A percentile compares a stretch with the other conserved stretches of the same genome.
Conservation (phyloP, 1,140 invertebrate genomes). For the Drosophila persimilis region DNA sequence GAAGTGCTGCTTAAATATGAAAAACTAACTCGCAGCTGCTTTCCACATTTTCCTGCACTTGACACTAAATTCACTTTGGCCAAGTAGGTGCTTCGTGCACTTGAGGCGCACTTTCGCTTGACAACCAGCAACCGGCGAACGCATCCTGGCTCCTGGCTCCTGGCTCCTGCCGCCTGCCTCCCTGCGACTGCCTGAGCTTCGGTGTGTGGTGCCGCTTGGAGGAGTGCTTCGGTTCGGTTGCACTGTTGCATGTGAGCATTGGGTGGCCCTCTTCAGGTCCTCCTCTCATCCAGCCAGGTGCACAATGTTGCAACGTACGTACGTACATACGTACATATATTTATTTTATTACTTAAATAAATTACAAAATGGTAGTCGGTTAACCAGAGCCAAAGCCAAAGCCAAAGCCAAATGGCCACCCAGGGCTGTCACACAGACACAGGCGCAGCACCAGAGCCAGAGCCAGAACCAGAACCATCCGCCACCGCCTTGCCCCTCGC, state of each 20-base stretch:
- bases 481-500: background rate
- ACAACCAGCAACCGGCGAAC: slow-evolving; percentile 40
- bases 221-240: too few relatives aligned
- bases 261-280: slow-evolving; percentile 16
- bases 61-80: slow-evolving; percentile 81
- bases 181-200: slow-evolving; percentile 1
- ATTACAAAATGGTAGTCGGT: slow-evolving; percentile 80
- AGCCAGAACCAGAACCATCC: too few relatives aligned
- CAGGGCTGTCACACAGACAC: too few relatives aligned
- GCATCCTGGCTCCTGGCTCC: slow-evolving; percentile 5
- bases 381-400: slow-evolving; percentile 76
- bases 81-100: slow-evolving; percentile 76
- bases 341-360: slow-evolving; percentile 82
- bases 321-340: slow-evolving; percentile 58
- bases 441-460: too few relatives aligned
- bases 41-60: slow-evolving; percentile 80
- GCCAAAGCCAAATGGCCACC: slow-evolving; percentile 12
- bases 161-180: slow-evolving; percentile 1
- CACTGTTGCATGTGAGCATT: too few relatives aligned
- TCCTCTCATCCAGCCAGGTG: slow-evolving; percentile 34
- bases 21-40: slow-evolving; percentile 78
- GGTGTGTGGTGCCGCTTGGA: background rate
- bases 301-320: slow-evolving; percentile 14
- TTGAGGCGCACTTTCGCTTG: slow-evolving; percentile 76
- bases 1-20: slow-evolving; percentile 80